Evolutionary conservation across 1,140 invertebrate genomes (phyloP), one percentile per base, ranked within the genome.

Genomic region (Leptinotarsa texana): DNA sequence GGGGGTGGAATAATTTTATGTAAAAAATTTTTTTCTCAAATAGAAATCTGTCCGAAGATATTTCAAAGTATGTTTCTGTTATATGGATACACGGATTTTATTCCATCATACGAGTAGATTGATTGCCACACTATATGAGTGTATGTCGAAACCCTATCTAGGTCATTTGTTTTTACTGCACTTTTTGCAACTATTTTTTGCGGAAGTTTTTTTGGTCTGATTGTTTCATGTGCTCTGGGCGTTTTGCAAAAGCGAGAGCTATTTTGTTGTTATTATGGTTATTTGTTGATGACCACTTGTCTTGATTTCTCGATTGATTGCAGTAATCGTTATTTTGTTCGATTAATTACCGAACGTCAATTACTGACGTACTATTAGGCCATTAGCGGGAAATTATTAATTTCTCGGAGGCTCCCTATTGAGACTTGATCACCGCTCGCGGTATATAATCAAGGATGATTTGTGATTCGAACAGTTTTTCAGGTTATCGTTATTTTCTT

Each of bases 181-280:
- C 22, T 67, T 67, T 67, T 67, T 67, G 65, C 42, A 67, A 67
- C n/a, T 18, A n/a, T 3, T 67, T 67, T 67, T 67, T 67, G 65
- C 65, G 65, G 65, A 67, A 42, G 65, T 67, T 67, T 67, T 63
- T 67, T 67, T 67, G 65, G 65, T 67, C 65, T 67, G 65, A 67
- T 67, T 67, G 65, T 67, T 67, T 67, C 27, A 42, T 42, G 65
- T 42, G 65, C 0, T 27, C n/a, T 13, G n/a, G n/a, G 13, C 51
- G n/a, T 57, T 57, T 57, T 18, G 6, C n/a, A 18, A 57, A 57
- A 57, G 51, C 51, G 51, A 57, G 51, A 57, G 51, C n/a, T 57
- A 13, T 15, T 42, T 57, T 13, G 17, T 17, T 57, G 13, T 57
- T 57, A 57, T 57, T 57, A 57, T 57, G 51, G 51, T 42, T 42